Conservation (phyloP, 2,888 invertebrate species). For the Papilio elwesi region DNA sequence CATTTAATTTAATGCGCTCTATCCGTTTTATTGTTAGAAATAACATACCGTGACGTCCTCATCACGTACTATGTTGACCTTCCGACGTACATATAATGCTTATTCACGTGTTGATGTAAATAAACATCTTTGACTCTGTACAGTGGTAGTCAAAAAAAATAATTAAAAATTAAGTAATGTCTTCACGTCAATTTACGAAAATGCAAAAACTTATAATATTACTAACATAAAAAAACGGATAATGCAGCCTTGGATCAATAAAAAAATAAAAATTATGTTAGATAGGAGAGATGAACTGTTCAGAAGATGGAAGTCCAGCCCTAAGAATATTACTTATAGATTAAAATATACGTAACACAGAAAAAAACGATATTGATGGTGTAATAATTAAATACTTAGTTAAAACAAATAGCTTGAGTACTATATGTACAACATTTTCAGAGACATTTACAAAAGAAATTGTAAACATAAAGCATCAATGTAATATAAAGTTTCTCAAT, state of each 20-base stretch:
- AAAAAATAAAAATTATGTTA: slow-evolving; percentile 23
- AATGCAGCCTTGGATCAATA: slow-evolving; percentile 22
- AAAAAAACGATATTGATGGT: too few relatives aligned
- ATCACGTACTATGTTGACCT: background rate
- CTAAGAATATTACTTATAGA: slow-evolving; percentile 37
- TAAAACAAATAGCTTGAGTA: background rate
- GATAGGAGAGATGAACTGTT: slow-evolving; percentile 37
- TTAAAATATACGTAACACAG: slow-evolving; percentile 36
- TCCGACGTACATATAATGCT: background rate
- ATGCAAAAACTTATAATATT: background rate
- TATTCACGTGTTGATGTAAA: background rate
- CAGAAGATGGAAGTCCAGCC: slow-evolving; percentile 38
- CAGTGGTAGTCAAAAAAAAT: background rate
- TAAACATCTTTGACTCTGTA: too few relatives aligned
- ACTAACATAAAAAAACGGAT: background rate
- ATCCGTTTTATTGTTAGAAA: slow-evolving; percentile 3
- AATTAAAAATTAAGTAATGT: background rate
- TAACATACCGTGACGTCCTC: slow-evolving; percentile 11
- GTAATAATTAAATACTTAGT: too few relatives aligned
- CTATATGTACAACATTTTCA: slow-evolving; percentile 39
- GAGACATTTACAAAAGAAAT: slow-evolving; percentile 43
- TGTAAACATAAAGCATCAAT: too few relatives aligned
- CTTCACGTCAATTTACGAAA: background rate
- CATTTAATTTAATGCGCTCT: slow-evolving; percentile 3
- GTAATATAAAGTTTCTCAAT: too few relatives aligned